Evolutionary conservation across 2,113 vertebrate species (phyloP).

Genomic region (Chiloscyllium plagiosum): DNA sequence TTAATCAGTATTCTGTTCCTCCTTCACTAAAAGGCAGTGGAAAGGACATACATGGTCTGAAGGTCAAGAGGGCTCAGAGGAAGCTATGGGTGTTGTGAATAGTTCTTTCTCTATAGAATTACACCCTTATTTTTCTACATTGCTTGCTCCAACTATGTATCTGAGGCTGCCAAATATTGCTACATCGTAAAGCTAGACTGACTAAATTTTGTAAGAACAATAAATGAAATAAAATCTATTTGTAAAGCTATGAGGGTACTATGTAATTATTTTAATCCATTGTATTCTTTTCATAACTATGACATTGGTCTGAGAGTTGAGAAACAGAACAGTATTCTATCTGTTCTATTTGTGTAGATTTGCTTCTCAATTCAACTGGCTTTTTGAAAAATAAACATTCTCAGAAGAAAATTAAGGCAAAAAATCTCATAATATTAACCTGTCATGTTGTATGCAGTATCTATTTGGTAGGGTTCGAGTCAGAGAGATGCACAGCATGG

Average conservation of each 20-base stretch:
- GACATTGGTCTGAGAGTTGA: too few relatives aligned
- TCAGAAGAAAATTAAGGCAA: not conserved
- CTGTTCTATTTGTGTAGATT: not conserved
- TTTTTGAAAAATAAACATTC: not conserved
- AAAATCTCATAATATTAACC: not conserved
- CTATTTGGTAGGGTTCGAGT: not conserved
- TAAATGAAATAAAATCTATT: slow-evolving; percentile 2
- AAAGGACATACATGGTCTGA: not conserved
- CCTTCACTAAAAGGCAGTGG: not conserved
- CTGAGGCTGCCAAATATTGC: not conserved
- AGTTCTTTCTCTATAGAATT: not conserved
- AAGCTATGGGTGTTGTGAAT: not conserved
- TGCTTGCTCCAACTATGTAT: not conserved
- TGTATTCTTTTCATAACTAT: too few relatives aligned
- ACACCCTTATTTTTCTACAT: not conserved
- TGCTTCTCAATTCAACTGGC: not conserved
- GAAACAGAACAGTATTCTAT: too few relatives aligned
- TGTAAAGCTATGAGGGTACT: not conserved
- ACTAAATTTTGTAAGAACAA: not conserved
- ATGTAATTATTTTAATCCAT: not conserved
- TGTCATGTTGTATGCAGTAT: not conserved
- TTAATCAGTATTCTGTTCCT: not conserved
- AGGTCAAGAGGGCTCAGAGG: not conserved
- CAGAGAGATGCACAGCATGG: too few relatives aligned
- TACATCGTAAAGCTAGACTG: not conserved